These are phyloP conservation scores for Drosophila monieri DNA, from an alignment of 2,888 invertebrate genomes.

Conservation along the genomic window DNA sequence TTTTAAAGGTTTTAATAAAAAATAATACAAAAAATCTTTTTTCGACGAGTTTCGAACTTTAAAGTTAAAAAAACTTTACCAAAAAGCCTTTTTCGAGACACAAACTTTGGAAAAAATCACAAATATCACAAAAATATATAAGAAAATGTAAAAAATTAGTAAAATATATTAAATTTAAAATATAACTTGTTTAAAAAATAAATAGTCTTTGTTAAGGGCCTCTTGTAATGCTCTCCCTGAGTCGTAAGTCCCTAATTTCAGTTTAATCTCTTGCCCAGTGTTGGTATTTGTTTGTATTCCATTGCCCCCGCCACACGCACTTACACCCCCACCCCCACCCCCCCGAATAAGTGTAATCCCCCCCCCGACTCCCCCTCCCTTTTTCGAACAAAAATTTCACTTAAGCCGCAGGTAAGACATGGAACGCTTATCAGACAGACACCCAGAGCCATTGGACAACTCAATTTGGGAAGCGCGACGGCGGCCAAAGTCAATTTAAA, in stretches of 20 bases:
- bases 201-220: too few species aligned
- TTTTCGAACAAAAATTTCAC: constrained; percentile 53
- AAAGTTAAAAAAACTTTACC: too few species aligned
- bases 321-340: neutral
- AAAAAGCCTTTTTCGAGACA: too few species aligned
- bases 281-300: neutral
- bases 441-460: constrained; percentile 43
- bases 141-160: too few species aligned
- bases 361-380: neutral
- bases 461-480: constrained; percentile 59
- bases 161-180: too few species aligned
- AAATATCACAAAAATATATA: too few species aligned
- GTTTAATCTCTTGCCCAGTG: neutral
- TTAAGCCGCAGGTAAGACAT: constrained; percentile 71
- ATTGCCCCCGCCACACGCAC: neutral
- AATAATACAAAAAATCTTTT: too few species aligned
- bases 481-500: constrained; percentile 72
- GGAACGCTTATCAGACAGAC: constrained; percentile 59
- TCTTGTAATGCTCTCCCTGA: too few species aligned
- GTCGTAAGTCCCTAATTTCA: neutral
- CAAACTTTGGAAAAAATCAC: too few species aligned
- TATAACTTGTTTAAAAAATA: too few species aligned
- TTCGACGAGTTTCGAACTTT: too few species aligned
- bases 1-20: too few species aligned
- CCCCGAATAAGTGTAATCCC: constrained; percentile 27